These are phyloP conservation scores for Pammene aurita DNA, from an alignment of 2,888 invertebrate species.

Conservation along the genomic window DNA sequence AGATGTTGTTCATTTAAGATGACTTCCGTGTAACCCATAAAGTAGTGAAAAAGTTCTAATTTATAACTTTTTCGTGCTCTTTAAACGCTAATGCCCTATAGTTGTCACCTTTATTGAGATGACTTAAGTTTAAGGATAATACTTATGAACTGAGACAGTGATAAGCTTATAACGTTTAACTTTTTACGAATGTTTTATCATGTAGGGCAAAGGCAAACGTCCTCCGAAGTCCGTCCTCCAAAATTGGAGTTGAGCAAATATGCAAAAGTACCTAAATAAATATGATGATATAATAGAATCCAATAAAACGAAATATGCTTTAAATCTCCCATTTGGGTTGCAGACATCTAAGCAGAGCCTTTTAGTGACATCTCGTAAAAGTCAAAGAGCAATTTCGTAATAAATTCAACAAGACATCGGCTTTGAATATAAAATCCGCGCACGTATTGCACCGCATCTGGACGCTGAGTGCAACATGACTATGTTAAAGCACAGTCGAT, in stretches of 20 bases:
- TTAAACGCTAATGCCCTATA: too few relatives aligned
- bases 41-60: too few relatives aligned
- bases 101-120: too few relatives aligned
- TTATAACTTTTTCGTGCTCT: too few relatives aligned
- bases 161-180: too few relatives aligned
- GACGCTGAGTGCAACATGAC: conserved; percentile 32
- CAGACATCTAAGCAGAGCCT: conserved; percentile 16
- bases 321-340: conserved; percentile 2
- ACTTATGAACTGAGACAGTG: too few relatives aligned
- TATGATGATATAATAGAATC: background rate
- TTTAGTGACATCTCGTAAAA: conserved; percentile 27
- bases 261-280: background rate
- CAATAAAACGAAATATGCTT: conserved; percentile 13
- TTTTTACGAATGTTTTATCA: too few relatives aligned
- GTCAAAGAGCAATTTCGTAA: conserved; percentile 25
- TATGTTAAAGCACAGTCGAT: conserved; percentile 15
- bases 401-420: conserved; percentile 20
- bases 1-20: too few relatives aligned
- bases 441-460: conserved; percentile 28
- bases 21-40: background rate
- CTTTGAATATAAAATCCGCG: conserved; percentile 34
- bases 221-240: too few relatives aligned
- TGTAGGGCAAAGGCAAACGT: too few relatives aligned
- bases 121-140: too few relatives aligned
- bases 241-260: background rate